Conservation (phyloP, 2,888 invertebrate genomes). For the Esperia sulphurella region DNA sequence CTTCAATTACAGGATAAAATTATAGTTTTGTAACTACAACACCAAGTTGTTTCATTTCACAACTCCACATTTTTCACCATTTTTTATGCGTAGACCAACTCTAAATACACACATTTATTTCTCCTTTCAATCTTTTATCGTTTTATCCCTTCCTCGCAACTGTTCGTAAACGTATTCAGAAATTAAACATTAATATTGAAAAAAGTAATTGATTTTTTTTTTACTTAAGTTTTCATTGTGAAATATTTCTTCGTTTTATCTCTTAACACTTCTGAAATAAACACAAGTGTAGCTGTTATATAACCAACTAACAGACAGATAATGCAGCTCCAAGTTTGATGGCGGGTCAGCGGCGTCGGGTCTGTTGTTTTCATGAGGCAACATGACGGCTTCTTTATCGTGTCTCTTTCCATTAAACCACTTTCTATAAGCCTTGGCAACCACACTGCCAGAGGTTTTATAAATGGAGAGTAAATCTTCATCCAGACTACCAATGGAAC, state of each 20-base stretch:
- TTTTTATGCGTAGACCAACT: no score
- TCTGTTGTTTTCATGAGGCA: conserved; percentile 30
- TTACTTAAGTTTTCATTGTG: no score
- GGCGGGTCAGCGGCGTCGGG: conserved; percentile 41
- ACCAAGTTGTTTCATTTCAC: no score
- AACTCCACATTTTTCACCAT: no score
- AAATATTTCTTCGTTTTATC: conserved; percentile 16
- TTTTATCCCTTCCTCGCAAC: no score
- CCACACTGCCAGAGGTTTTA: conserved; percentile 37
- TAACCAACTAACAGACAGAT: conserved; percentile 45
- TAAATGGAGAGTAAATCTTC: conserved; percentile 48
- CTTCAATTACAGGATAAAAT: background rate
- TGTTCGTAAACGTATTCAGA: no score
- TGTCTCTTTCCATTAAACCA: conserved; percentile 44
- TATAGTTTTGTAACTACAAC: background rate
- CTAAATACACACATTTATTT: no score
- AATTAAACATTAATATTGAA: no score
- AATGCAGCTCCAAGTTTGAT: conserved; percentile 49
- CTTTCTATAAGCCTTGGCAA: conserved; percentile 51
- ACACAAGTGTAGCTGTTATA: conserved; percentile 33
- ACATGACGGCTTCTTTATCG: conserved; percentile 24
- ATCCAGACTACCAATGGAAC: conserved; percentile 58
- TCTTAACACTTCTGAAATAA: conserved; percentile 39
- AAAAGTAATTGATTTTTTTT: no score
- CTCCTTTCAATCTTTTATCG: no score